These are phyloP conservation scores for Chondrilla cf. caribensis DNA, from an alignment of 37 sponge, comb jelly and placozoan species.

Conservation along the genomic window DNA sequence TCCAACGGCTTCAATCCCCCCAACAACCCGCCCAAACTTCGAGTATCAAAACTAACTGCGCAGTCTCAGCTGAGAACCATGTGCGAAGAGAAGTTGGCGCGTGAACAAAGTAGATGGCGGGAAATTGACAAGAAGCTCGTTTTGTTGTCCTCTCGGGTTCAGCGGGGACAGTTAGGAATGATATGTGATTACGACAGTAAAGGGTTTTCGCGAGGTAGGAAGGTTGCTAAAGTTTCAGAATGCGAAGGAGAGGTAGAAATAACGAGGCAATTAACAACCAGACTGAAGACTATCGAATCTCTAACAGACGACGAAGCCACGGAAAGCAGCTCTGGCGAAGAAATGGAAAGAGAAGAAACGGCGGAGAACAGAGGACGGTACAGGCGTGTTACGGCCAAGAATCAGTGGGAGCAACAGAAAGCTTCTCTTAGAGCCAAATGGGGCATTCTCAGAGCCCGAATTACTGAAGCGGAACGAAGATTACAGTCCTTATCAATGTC, in stretches of 20 bases:
- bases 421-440: not conserved
- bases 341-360: conserved; percentile 15
- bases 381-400: conserved; percentile 2
- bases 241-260: not conserved
- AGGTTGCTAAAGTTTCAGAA: not conserved
- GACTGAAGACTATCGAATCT: conserved; percentile 6
- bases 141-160: not conserved
- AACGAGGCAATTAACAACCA: not conserved
- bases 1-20: conserved; percentile 11
- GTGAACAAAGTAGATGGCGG: conserved; percentile 15
- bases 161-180: conserved; percentile 8
- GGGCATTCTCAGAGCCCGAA: conserved; percentile 3
- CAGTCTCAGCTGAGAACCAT: not conserved
- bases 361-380: not conserved
- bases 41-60: not conserved
- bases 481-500: not conserved
- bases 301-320: conserved; percentile 21
- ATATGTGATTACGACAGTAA: not conserved
- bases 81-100: not conserved
- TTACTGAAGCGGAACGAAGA: conserved; percentile 1
- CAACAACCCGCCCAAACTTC: not conserved
- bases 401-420: conserved; percentile 16
- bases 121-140: not conserved
- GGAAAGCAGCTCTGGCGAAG: conserved; percentile 24
- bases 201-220: not conserved